Evolutionary conservation across 2,113 vertebrate species (phyloP).

Genomic region (Propithecus coquereli): DNA sequence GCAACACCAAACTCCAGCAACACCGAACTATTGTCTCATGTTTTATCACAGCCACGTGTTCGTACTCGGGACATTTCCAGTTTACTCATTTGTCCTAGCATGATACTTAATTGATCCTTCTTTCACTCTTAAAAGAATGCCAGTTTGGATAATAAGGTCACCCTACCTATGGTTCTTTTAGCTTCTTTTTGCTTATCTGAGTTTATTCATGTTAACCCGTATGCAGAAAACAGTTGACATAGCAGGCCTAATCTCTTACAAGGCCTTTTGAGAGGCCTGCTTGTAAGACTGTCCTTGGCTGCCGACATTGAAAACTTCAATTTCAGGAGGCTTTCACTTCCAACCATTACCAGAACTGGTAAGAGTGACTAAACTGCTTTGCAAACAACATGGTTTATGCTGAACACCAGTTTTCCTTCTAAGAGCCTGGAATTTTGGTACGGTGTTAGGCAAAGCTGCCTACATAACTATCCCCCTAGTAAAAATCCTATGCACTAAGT

Average conservation of each 20-base stretch:
- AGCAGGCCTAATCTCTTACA: not conserved
- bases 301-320: not conserved
- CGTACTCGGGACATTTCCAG: not conserved
- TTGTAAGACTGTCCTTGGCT: not conserved
- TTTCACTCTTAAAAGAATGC: not conserved
- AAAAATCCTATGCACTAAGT: not conserved
- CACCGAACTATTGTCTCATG: not conserved
- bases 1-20: not conserved
- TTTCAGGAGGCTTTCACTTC: not conserved
- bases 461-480: not conserved
- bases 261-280: not conserved
- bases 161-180: not conserved
- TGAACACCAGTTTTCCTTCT: not conserved
- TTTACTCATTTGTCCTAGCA: not conserved
- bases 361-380: not conserved
- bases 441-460: not conserved
- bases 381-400: not conserved
- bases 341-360: not conserved
- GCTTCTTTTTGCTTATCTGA: not conserved
- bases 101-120: not conserved
- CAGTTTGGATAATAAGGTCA: not conserved
- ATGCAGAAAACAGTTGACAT: not conserved
- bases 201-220: not conserved
- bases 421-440: not conserved
- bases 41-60: not conserved